A percentile compares a stretch with the other conserved stretches of the same genome.
Conservation (phyloP, 2,888 invertebrate species). For the Euplagia quadripunctaria region DNA sequence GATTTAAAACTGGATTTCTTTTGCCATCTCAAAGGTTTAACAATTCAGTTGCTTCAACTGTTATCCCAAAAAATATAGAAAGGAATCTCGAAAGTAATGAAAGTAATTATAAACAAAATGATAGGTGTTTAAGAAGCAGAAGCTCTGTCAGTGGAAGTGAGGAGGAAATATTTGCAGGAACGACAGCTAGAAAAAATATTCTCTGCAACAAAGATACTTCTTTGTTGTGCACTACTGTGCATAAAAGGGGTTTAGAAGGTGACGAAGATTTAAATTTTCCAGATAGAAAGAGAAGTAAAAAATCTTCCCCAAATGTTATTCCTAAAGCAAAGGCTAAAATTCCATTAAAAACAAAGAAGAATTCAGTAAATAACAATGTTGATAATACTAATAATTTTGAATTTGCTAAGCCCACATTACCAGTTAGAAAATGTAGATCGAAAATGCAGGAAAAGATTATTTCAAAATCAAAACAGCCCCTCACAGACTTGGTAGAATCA, state of each 20-base stretch:
- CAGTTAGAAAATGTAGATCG: constrained; percentile 58
- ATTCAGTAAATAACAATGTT: constrained; percentile 28
- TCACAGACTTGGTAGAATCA: constrained; percentile 40
- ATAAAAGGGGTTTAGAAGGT: constrained; percentile 55
- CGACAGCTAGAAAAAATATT: constrained; percentile 43
- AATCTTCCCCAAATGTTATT: constrained; percentile 51
- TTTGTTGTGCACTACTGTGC: too few relatives aligned
- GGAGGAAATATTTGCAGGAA: constrained; percentile 65
- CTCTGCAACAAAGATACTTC: constrained; percentile 21
- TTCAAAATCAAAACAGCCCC: constrained; percentile 58
- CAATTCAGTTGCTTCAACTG: constrained; percentile 54
- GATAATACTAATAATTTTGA: constrained; percentile 60
- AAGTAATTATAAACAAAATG: constrained; percentile 16
- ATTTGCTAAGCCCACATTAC: constrained; percentile 69
- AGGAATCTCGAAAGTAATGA: constrained; percentile 25
- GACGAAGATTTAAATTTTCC: constrained; percentile 50
- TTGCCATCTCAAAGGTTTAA: constrained; percentile 75
- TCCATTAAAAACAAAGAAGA: constrained; percentile 32
- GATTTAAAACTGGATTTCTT: constrained; percentile 66
- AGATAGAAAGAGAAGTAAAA: constrained; percentile 58
- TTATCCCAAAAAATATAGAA: constrained; percentile 55
- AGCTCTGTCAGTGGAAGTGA: constrained; percentile 54
- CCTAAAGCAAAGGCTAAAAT: constrained; percentile 19
- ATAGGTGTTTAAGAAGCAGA: constrained; percentile 19
- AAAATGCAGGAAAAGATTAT: constrained; percentile 57